phyloP scores from a whole-genome alignment of 2,113 vertebrate genomes.

The Aegotheles bennettii region DNA sequence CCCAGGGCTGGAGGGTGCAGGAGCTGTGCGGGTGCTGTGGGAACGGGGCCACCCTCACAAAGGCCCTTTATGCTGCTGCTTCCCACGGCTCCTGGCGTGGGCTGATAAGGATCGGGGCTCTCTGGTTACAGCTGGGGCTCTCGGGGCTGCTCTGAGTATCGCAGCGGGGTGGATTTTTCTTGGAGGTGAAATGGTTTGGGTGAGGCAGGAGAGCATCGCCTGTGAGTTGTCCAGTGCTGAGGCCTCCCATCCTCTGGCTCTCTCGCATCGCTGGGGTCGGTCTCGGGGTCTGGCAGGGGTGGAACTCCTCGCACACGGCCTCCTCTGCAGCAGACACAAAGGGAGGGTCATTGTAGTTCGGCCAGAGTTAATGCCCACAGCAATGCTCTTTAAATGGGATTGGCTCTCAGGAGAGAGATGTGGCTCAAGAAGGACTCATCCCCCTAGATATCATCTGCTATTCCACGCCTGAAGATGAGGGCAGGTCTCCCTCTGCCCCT shows the following conservation, averaged over 20 bases:
- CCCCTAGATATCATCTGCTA: neutral
- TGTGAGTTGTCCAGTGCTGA: neutral
- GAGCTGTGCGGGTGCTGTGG: neutral
- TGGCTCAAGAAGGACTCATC: neutral
- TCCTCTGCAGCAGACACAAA: neutral
- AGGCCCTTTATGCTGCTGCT: neutral
- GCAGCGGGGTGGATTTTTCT: neutral
- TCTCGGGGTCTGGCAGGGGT: rapidly evolving
- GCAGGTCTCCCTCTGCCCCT: neutral
- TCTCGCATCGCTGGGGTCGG: rapidly evolving
- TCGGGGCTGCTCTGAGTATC: neutral
- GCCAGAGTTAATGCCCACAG: neutral
- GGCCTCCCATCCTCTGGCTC: neutral
- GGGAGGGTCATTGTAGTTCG: rapidly evolving
- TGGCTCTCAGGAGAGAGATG: neutral
- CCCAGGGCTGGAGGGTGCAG: neutral
- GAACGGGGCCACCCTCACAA: neutral
- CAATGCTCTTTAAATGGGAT: neutral
- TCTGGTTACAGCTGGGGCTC: conserved; percentile 1
- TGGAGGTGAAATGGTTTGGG: neutral
- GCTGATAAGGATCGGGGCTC: neutral
- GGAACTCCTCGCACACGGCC: neutral
- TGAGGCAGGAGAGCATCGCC: neutral
- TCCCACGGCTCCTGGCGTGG: neutral
- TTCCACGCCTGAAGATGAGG: neutral